Conservation (phyloP, 2,888 invertebrate species). For the Gandaritis pyraliata region DNA sequence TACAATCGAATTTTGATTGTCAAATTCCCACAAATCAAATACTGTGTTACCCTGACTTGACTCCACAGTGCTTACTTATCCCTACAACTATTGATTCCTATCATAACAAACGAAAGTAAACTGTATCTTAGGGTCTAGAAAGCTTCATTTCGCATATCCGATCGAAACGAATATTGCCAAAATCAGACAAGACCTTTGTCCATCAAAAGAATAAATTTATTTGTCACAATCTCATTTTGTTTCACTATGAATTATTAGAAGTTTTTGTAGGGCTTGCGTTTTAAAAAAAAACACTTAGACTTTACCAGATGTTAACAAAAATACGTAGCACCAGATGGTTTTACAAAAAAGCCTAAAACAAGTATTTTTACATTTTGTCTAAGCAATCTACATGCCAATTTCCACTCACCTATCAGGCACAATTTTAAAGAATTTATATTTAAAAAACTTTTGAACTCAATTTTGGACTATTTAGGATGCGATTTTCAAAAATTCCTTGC, state of each 20-base stretch:
- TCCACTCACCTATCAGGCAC: too few species aligned
- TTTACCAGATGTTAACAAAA: too few species aligned
- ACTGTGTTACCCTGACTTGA: conserved; percentile 21
- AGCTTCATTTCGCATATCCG: conserved; percentile 10
- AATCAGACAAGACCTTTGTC: conserved; percentile 16
- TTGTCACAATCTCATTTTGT: conserved; percentile 28
- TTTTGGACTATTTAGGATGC: too few species aligned
- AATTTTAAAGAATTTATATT: too few species aligned
- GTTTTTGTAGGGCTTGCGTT: too few species aligned
- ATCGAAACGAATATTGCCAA: conserved; percentile 15
- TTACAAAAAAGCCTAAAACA: too few species aligned
- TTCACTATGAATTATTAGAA: conserved; percentile 10
- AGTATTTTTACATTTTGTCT: too few species aligned
- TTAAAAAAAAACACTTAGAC: too few species aligned
- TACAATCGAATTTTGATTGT: conserved; percentile 29
- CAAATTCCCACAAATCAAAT: conserved; percentile 31
- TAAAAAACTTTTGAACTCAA: too few species aligned
- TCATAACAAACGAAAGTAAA: conserved; percentile 12
- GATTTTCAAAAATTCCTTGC: too few species aligned
- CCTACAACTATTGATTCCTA: conserved; percentile 16
- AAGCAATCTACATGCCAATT: too few species aligned
- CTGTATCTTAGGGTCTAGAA: conserved; percentile 10
- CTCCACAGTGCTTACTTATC: conserved; percentile 27
- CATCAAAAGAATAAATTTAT: conserved; percentile 34
- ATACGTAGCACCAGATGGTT: too few species aligned